Percentiles rank a stretch among this genome's conserved stretches.
phyloP scores from a whole-genome alignment of 2,888 invertebrate species.

The Oasisia sp. region DNA sequence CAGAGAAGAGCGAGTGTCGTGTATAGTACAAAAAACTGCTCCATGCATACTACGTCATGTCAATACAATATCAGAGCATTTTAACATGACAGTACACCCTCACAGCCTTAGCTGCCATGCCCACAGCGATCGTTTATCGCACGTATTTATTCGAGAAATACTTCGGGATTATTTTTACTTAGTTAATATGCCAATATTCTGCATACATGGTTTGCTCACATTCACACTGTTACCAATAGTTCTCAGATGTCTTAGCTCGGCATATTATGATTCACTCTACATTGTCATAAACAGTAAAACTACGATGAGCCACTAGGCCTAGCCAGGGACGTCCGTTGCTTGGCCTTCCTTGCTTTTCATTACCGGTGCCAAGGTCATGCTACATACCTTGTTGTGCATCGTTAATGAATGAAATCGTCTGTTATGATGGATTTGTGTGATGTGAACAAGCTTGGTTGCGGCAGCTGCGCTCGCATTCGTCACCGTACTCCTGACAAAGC shows the following conservation, averaged over 20 bases:
- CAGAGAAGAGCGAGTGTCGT: no score
- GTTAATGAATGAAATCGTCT: constrained; percentile 12
- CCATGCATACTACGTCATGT: no score
- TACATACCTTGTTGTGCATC: constrained; percentile 12
- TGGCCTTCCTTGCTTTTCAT: constrained; percentile 11
- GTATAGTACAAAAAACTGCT: no score
- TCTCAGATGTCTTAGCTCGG: not conserved
- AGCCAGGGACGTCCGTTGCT: not conserved
- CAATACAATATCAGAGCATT: no score
- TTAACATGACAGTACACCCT: no score
- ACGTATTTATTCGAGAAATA: not conserved
- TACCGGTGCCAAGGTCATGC: not conserved
- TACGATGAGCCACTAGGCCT: not conserved
- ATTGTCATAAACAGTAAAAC: not conserved
- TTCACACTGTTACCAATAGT: not conserved
- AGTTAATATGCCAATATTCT: not conserved
- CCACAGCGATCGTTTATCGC: not conserved
- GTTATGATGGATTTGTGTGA: constrained; percentile 1
- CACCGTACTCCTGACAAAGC: constrained; percentile 9
- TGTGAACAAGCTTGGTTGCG: constrained; percentile 11
- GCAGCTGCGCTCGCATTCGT: not conserved
- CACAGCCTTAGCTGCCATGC: no score
- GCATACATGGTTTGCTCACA: not conserved
- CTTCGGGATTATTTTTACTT: no score
- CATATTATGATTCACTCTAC: not conserved